Base-by-base conservation (phyloP, 2,888 invertebrate genomes). In the Meteorus colon region DNA sequence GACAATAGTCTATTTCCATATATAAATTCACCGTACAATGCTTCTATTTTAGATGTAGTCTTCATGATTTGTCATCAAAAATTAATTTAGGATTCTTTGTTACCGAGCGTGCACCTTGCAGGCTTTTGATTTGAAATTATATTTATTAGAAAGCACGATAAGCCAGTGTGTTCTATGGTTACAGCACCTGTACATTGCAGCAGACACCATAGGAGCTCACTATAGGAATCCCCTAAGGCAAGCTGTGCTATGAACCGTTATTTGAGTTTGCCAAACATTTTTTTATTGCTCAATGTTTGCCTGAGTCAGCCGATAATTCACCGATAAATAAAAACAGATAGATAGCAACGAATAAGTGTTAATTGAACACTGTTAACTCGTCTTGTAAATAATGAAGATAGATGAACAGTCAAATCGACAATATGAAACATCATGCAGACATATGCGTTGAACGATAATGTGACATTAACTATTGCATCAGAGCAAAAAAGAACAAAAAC, bases 191-290 rank as follows among this genome's bases (percentile, higher is more conserved):
- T 93, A 93, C 82, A 87, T 84, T 84, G 85, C 87, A 82, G 90
- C 90, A 89, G 94, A 94, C 91, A 92, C 92, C 91, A 85, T 88
- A 87, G 88, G 84, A 87, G 92, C 92, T 92, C 93, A 92, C 92
- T 93, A 93, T 92, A 93, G 93, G 92, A 93, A 93, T 90, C 94
- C 94, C 92, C 92, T 94, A 92, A 94, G 94, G 94, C 94, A 94
- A 94, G 94, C 93, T 86, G 88, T 88, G 55, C 55, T 88, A 88
- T 86, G 86, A 88, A 89, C 85, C 86, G 87, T 88, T 89, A 86
- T 88, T 87, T 87, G 82, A 82, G 85, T 87, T 86, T 86, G 85
- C 85, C 82, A 83, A 76, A 45, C 10, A 16, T 60, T 59, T 71
- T 66, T 71, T 55, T 59, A 27, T 37, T 74, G 81, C 83, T 81